Evolutionary conservation across 35 echinoderm and acorn worm species (phyloP).

Genomic region (Heliocidaris erythrogramma): DNA sequence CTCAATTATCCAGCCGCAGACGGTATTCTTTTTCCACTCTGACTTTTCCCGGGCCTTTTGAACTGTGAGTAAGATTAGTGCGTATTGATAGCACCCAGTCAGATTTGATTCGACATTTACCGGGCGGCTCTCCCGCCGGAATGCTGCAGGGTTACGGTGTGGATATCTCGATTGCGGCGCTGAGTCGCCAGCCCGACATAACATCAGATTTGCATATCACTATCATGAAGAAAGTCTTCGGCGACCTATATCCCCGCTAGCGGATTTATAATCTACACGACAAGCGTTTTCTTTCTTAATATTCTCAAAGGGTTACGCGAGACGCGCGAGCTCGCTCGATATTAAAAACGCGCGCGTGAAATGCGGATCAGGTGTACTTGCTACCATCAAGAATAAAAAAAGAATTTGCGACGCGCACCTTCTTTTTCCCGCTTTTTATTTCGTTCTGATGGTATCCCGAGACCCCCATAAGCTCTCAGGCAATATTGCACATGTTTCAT

Average conservation of each 20-base stretch:
- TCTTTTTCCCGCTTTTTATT: slow-evolving; percentile 17
- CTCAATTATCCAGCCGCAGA: slow-evolving; percentile 18
- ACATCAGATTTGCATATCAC: slow-evolving; percentile 52
- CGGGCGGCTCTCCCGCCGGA: slow-evolving; percentile 36
- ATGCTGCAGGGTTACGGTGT: slow-evolving; percentile 22
- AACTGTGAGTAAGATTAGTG: slow-evolving; percentile 43
- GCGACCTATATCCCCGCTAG: background rate
- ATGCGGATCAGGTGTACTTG: background rate
- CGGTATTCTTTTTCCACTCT: slow-evolving; percentile 9
- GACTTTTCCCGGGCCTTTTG: slow-evolving; percentile 14
- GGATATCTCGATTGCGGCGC: slow-evolving; percentile 36
- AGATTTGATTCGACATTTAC: slow-evolving; percentile 21
- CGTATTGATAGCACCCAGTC: slow-evolving; percentile 20
- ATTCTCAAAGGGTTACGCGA: slow-evolving; percentile 37
- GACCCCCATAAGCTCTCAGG: background rate
- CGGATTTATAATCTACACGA: slow-evolving; percentile 13
- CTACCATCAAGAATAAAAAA: background rate
- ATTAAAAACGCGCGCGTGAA: slow-evolving; percentile 42
- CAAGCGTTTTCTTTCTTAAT: slow-evolving; percentile 23
- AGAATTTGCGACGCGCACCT: background rate
- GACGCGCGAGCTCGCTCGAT: slow-evolving; percentile 24
- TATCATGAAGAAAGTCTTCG: background rate
- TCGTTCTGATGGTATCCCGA: background rate
- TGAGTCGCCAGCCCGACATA: slow-evolving; percentile 44
- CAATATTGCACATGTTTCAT: slow-evolving; percentile 40